Evolutionary conservation across 2,113 vertebrate genomes (phyloP).

Genomic region (Uria aalge): DNA sequence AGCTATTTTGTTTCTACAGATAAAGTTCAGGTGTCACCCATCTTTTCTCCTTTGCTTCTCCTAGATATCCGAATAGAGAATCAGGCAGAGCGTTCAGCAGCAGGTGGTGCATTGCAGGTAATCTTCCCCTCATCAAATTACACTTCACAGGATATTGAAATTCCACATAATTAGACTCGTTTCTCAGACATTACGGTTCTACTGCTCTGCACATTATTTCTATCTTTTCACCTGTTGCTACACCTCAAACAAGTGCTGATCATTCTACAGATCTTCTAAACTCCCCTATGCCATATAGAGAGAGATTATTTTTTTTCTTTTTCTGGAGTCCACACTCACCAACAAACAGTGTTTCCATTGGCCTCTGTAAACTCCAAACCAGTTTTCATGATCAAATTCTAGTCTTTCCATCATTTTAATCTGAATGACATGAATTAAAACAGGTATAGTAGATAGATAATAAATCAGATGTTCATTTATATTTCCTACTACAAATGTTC

Average conservation of each 20-base stretch:
- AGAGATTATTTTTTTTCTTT: background rate
- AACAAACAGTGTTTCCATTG: background rate
- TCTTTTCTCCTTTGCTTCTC: background rate
- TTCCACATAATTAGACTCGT: background rate
- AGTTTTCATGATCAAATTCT: background rate
- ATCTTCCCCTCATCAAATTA: background rate
- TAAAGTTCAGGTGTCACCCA: background rate
- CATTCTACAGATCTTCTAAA: background rate
- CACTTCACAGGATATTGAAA: background rate
- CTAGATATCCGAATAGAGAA: background rate
- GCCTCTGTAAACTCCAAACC: background rate
- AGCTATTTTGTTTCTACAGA: background rate
- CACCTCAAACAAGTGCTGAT: background rate
- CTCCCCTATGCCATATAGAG: fast-evolving
- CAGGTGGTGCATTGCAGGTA: background rate
- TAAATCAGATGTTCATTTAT: background rate
- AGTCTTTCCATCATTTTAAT: background rate
- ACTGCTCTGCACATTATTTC: background rate
- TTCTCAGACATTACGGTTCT: background rate
- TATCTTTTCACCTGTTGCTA: background rate
- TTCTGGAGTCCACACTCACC: background rate
- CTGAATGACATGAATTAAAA: background rate
- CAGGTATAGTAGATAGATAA: background rate
- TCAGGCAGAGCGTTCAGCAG: background rate
- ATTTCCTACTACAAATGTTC: background rate